phyloP scores from a whole-genome alignment of 2,113 vertebrate species.

The Festucalex cinctus region DNA sequence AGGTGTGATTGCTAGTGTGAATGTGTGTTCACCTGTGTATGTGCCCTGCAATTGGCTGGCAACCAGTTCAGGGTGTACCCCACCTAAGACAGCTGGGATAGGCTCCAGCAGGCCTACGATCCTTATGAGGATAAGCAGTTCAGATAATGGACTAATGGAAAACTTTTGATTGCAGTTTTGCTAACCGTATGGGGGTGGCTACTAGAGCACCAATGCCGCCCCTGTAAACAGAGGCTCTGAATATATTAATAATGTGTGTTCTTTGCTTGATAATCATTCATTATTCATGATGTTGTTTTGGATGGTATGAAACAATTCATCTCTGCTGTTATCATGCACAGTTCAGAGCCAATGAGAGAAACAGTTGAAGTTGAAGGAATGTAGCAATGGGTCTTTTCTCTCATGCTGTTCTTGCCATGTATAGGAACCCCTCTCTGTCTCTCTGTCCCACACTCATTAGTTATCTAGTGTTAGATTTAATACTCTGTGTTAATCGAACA shows the following conservation, averaged over 20 bases:
- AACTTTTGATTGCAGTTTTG: neutral
- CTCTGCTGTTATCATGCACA: conserved; percentile 45
- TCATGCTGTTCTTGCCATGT: conserved; percentile 23
- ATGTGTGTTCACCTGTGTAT: too few relatives aligned
- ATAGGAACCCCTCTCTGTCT: too few relatives aligned
- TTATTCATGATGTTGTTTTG: conserved; percentile 62
- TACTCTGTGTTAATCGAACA: too few relatives aligned
- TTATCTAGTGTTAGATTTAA: too few relatives aligned
- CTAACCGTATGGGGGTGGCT: neutral
- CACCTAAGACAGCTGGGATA: too few relatives aligned
- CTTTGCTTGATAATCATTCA: conserved; percentile 62
- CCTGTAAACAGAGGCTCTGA: conserved; percentile 41
- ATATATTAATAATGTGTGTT: conserved; percentile 57
- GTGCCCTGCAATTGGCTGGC: too few relatives aligned
- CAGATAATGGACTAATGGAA: too few relatives aligned
- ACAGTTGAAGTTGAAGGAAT: conserved; percentile 10
- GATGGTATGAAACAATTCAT: conserved; percentile 49
- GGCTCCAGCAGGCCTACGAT: too few relatives aligned
- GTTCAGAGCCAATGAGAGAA: conserved; percentile 29
- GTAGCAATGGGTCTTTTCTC: conserved; percentile 13
- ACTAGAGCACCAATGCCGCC: conserved; percentile 6
- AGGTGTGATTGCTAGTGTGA: too few relatives aligned
- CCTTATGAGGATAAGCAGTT: too few relatives aligned
- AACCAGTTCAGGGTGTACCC: too few relatives aligned
- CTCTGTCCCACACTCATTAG: too few relatives aligned